Percentiles rank a stretch among this genome's conserved stretches.
Conservation (phyloP, 2,888 invertebrate species). For the Melanotus villosus region DNA sequence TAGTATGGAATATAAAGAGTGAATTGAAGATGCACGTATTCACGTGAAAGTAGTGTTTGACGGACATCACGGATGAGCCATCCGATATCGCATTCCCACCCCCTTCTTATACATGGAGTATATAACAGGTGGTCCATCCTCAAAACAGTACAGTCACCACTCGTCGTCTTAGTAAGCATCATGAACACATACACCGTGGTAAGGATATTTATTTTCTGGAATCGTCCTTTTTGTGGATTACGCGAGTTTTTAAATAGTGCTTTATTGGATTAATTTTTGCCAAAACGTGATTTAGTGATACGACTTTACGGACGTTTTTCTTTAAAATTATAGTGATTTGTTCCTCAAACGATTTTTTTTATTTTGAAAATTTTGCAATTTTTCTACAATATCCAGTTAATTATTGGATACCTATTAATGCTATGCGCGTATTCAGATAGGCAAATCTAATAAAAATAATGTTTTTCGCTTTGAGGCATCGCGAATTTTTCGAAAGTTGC, state of each 20-base stretch:
- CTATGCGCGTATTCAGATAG: background rate
- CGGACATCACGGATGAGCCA: conserved; percentile 48
- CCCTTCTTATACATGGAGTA: conserved; percentile 58
- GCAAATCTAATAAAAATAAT: no score
- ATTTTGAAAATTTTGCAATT: no score
- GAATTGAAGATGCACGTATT: conserved; percentile 43
- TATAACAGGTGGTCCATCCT: conserved; percentile 61
- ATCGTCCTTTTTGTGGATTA: conserved; percentile 49
- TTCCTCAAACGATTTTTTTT: background rate
- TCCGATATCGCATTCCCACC: conserved; percentile 58
- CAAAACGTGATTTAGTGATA: conserved; percentile 32
- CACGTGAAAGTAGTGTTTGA: conserved; percentile 52
- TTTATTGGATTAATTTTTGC: conserved; percentile 42
- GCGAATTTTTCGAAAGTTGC: conserved; percentile 1
- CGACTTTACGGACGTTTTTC: background rate
- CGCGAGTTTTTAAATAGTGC: conserved; percentile 53
- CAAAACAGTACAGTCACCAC: conserved; percentile 66
- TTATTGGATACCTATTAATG: background rate
- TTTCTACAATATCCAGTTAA: background rate
- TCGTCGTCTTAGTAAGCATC: conserved; percentile 67
- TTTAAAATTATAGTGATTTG: background rate
- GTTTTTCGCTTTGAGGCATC: background rate
- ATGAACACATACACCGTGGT: conserved; percentile 69
- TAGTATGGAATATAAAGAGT: background rate
- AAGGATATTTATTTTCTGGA: conserved; percentile 57